Percentiles rank a stretch among this genome's conserved stretches.
Evolutionary conservation across 2,888 invertebrate species (phyloP).

Genomic region (Cosmia trapezina): DNA sequence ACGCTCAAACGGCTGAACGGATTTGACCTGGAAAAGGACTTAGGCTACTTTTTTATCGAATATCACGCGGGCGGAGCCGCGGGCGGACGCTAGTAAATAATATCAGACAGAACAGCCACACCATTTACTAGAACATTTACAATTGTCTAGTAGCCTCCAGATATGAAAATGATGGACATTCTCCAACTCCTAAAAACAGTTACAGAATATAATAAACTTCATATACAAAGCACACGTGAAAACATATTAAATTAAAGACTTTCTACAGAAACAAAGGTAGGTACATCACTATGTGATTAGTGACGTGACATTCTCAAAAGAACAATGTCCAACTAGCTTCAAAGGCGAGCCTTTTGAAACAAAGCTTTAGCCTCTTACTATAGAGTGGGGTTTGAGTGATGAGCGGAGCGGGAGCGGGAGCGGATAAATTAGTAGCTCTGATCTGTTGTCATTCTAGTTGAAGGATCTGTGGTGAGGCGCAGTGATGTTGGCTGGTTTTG

Average conservation of each 20-base stretch:
- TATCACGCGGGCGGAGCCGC: too few relatives aligned
- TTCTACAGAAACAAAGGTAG: constrained; percentile 47
- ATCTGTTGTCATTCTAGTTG: too few relatives aligned
- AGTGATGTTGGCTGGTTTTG: too few relatives aligned
- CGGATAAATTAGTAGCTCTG: background rate
- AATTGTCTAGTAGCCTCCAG: background rate
- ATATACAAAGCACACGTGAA: constrained; percentile 7
- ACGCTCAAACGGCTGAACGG: too few relatives aligned
- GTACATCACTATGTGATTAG: constrained; percentile 68
- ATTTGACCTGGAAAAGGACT: too few relatives aligned
- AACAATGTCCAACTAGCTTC: constrained; percentile 84
- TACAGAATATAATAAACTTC: constrained; percentile 3
- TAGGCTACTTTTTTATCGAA: too few relatives aligned
- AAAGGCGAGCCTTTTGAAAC: constrained; percentile 81
- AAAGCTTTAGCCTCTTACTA: constrained; percentile 78
- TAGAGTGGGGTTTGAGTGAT: constrained; percentile 47
- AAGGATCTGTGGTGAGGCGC: too few relatives aligned
- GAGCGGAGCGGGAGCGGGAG: constrained; percentile 59
- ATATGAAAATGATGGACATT: background rate
- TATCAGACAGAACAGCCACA: background rate
- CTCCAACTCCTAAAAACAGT: background rate
- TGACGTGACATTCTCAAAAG: constrained; percentile 75
- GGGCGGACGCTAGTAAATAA: background rate
- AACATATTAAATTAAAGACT: constrained; percentile 63
- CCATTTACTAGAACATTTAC: background rate